These are phyloP conservation scores for Molossus alvarezi DNA, from an alignment of 2,797 vertebrate species.

Conservation along the genomic window DNA sequence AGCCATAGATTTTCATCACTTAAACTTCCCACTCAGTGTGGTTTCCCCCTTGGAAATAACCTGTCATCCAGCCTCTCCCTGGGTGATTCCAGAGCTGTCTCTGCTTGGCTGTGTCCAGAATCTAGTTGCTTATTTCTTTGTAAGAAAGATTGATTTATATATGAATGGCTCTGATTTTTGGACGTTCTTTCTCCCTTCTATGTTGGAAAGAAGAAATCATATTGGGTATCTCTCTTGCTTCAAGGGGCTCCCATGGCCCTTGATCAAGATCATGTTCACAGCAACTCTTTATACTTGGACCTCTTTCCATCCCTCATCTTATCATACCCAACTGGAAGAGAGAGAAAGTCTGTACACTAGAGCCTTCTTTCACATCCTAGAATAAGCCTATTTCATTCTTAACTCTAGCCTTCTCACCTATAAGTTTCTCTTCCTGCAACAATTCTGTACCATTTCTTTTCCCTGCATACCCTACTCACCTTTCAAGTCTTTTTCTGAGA, in stretches of 20 bases:
- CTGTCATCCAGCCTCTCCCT: constrained; percentile 5
- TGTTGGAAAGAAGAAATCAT: constrained; percentile 20
- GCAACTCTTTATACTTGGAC: neutral
- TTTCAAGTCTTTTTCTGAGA: neutral
- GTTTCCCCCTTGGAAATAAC: neutral
- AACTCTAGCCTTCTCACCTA: neutral
- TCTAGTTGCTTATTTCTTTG: constrained; percentile 5
- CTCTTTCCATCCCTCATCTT: neutral
- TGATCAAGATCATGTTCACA: constrained; percentile 12
- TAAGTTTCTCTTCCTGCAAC: constrained; percentile 3
- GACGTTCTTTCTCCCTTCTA: constrained; percentile 6
- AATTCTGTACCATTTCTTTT: constrained; percentile 14
- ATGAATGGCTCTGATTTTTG: constrained; percentile 6
- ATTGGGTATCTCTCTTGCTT: neutral
- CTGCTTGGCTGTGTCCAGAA: constrained; percentile 18
- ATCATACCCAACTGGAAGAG: neutral
- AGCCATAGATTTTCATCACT: neutral
- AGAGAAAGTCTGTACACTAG: neutral
- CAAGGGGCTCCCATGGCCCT: neutral
- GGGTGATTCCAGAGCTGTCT: neutral
- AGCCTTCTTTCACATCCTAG: neutral
- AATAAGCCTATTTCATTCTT: neutral
- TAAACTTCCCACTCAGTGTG: neutral
- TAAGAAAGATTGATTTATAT: constrained; percentile 16
- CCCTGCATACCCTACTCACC: neutral